These are phyloP conservation scores for Fragum whitleyi DNA, from an alignment of 2,888 invertebrate species.

Conservation along the genomic window DNA sequence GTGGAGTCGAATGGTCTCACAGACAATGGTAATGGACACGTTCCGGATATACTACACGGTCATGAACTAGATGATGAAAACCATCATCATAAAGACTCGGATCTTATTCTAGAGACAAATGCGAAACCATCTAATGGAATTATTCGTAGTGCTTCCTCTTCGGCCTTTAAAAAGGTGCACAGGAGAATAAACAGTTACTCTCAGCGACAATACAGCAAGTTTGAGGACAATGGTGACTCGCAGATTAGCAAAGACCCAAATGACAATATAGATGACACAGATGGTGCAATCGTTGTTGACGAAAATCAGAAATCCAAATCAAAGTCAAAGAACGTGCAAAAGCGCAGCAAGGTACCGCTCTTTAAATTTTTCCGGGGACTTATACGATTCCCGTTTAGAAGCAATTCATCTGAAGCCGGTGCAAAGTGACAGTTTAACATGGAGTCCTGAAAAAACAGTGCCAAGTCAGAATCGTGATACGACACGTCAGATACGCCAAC, in stretches of 20 bases:
- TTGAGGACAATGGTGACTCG: conserved; percentile 26
- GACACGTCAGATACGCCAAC: background rate
- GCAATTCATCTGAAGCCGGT: conserved; percentile 24
- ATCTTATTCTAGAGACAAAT: conserved; percentile 1
- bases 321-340: conserved; percentile 53
- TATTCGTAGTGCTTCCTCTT: background rate
- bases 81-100: conserved; percentile 3
- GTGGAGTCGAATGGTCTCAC: background rate
- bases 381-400: conserved; percentile 30
- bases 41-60: background rate
- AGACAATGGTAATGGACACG: background rate
- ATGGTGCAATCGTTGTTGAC: background rate
- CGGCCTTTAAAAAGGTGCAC: conserved; percentile 35
- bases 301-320: background rate
- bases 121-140: conserved; percentile 22
- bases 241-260: conserved; percentile 13
- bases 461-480: background rate
- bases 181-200: conserved; percentile 30
- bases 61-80: background rate
- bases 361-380: conserved; percentile 58
- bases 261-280: conserved; percentile 9
- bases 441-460: background rate
- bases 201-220: conserved; percentile 45
- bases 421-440: conserved; percentile 15
- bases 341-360: conserved; percentile 63